Evolutionary conservation across 2,888 invertebrate species (phyloP).

Genomic region (Sarcophaga subvicina): DNA sequence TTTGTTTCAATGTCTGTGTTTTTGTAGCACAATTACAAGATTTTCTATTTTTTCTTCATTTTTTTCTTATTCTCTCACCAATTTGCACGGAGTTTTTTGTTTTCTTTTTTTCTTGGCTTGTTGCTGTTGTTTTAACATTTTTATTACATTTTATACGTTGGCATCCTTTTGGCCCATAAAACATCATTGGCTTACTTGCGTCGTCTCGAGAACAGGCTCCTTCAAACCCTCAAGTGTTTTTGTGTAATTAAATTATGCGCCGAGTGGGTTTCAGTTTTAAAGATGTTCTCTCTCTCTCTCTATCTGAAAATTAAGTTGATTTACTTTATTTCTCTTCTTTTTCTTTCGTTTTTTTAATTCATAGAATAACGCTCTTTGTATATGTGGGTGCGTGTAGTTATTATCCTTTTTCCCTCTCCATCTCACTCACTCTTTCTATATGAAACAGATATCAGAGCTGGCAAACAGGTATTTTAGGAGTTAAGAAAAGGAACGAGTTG

Average conservation of each 20-base stretch:
- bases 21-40: constrained; percentile 45
- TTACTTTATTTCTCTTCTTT: constrained; percentile 38
- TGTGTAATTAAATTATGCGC: constrained; percentile 67
- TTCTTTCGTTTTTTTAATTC: not conserved
- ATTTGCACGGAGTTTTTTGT: not conserved
- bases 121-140: not conserved
- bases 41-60: not conserved
- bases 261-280: constrained; percentile 64
- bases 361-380: not conserved
- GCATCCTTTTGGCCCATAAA: constrained; percentile 42
- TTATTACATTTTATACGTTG: constrained; percentile 35
- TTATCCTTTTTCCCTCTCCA: not conserved
- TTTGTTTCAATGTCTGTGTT: constrained; percentile 43
- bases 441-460: constrained; percentile 24
- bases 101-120: not conserved
- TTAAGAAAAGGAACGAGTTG: not conserved
- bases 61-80: not conserved
- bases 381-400: not conserved
- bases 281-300: constrained; percentile 33
- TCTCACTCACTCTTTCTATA: not conserved
- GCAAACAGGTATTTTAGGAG: not conserved
- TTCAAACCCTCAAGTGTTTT: constrained; percentile 67
- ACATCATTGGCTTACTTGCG: constrained; percentile 63
- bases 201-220: constrained; percentile 39
- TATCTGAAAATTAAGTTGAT: constrained; percentile 59